phyloP scores from a whole-genome alignment of 2,888 invertebrate species.

The Melieria picta region DNA sequence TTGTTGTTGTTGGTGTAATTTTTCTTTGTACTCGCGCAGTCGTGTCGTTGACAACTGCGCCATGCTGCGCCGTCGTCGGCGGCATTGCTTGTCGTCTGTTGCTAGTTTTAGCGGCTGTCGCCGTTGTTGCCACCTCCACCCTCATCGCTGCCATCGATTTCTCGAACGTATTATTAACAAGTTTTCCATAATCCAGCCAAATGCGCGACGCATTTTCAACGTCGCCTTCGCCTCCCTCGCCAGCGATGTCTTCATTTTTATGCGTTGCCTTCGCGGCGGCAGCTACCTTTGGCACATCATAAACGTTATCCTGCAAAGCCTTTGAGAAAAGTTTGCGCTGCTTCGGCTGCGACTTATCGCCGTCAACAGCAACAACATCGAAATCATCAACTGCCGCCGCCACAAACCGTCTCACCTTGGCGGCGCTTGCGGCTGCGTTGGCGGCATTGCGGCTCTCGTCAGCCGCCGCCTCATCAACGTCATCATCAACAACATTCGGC shows the following conservation, averaged over 20 bases:
- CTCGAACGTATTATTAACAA: not conserved
- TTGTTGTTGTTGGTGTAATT: no score
- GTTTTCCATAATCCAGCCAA: not conserved
- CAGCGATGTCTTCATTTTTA: not conserved
- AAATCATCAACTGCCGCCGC: no score
- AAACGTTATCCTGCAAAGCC: constrained; percentile 21
- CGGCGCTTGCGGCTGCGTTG: constrained; percentile 10
- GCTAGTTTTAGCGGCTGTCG: not conserved
- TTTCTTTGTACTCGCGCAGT: no score
- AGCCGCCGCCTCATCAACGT: not conserved
- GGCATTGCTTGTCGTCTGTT: not conserved
- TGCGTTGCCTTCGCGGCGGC: not conserved
- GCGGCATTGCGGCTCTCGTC: not conserved
- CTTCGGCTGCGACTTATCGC: constrained; percentile 6
- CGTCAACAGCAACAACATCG: not conserved
- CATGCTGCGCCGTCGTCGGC: not conserved
- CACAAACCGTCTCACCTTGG: not conserved
- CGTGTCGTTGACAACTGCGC: not conserved
- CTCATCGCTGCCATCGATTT: not conserved
- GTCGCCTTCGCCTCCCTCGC: not conserved
- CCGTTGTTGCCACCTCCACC: not conserved
- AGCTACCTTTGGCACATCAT: constrained; percentile 16
- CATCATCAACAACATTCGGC: constrained; percentile 24
- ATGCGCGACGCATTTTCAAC: not conserved
- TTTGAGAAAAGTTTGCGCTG: constrained; percentile 33